Base-by-base conservation (phyloP, 2,113 vertebrate genomes). In the Aplodontia rufa region DNA sequence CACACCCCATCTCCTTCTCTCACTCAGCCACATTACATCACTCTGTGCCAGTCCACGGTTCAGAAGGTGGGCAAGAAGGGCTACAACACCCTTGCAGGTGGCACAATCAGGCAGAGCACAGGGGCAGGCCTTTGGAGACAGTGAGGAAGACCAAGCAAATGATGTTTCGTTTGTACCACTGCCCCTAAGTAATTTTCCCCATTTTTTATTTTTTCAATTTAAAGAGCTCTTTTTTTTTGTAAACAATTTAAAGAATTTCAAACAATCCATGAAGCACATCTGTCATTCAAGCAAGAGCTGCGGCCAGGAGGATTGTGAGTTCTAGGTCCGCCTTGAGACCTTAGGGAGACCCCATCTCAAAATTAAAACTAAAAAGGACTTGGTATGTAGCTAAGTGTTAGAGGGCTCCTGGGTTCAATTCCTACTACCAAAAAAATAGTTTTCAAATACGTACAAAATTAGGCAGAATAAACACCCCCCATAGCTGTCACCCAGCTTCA, bases 31-130 rank as follows among this genome's bases (percentile, higher is more conserved):
- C 1, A 24, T 19, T 28, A 32, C 4, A 35, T 7, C 47, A 28
- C 37, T 42, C 14, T 58, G 22, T 37, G 45, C 14, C 0, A 6
- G 28, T 11, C 32, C 16, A 2, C 3, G 2, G 40, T 16, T 28
- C 6, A 45, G 68, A 55, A 19, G 42, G 14, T 14, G 19, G 16
- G 62, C 8, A 35, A 35, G 9, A 26, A 4, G 6, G 42, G 10
- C 19, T 9, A 6, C 47, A 16, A 10, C 26, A 68, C 16, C 8
- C 11, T 0, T 35, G 22, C 66, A 24, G 28, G 0, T 66, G 42
- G 40, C 14, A 1, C 13, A 66, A 3, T 12, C 20, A 19, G 32
- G 51, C 28, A 11, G 75, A 35, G 22, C 22, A 0, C 0, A 20
- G 20, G 22, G n/a, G 51, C 22, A 4, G 35, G 42, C 26, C 37